Conservation (phyloP, 2,888 invertebrate species). For the Erebia palarica region DNA sequence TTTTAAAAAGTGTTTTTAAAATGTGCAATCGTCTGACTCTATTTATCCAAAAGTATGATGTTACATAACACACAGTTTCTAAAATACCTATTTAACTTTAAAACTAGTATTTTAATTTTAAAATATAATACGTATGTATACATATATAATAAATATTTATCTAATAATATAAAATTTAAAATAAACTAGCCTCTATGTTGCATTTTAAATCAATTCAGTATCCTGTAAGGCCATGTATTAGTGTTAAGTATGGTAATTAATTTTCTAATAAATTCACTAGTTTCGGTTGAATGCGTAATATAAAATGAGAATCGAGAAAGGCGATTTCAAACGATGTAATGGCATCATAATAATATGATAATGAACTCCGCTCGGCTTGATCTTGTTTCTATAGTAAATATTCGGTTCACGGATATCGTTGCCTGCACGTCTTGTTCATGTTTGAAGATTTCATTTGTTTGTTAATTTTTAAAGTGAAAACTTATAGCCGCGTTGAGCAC, state of each 20-base stretch:
- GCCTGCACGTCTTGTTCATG: too few relatives aligned
- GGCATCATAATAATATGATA: not conserved
- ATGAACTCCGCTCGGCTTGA: not conserved
- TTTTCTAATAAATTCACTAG: constrained; percentile 6
- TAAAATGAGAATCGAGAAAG: not conserved
- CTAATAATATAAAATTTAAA: too few relatives aligned
- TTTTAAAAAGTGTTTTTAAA: not conserved
- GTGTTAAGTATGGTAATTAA: not conserved
- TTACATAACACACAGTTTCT: not conserved
- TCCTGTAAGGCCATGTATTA: not conserved
- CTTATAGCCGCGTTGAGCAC: too few relatives aligned
- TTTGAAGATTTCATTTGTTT: too few relatives aligned
- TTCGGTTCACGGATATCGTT: too few relatives aligned
- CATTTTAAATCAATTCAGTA: not conserved
- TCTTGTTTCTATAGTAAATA: not conserved
- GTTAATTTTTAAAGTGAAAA: too few relatives aligned
- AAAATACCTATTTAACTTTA: not conserved
- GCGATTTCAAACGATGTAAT: not conserved
- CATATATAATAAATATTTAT: too few relatives aligned
- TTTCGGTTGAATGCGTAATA: not conserved
- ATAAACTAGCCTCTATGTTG: not conserved
- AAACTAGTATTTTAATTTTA: not conserved
- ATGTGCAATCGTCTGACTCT: constrained; percentile 4
- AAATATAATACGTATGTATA: too few relatives aligned
- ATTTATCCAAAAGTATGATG: not conserved